Conservation (phyloP, 2,888 invertebrate species). For the Zhuqinia jingwanae region DNA sequence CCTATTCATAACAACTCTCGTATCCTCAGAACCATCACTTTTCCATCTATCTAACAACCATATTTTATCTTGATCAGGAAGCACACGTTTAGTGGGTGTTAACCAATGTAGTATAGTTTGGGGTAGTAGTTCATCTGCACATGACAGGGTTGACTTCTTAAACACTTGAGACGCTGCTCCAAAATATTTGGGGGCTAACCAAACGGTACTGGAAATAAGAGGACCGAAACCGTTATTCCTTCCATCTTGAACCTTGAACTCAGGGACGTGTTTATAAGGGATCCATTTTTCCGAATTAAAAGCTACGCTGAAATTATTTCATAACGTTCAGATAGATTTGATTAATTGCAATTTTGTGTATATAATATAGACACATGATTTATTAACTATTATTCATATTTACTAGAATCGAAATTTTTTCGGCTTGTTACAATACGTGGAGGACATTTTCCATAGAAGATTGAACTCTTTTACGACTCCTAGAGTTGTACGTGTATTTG, state of each 20-base stretch:
- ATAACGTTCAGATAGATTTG: neutral
- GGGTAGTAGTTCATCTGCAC: neutral
- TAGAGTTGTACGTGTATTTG: neutral
- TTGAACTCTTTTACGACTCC: neutral
- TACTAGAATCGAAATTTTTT: slow-evolving; percentile 25
- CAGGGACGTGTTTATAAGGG: neutral
- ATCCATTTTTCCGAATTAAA: neutral
- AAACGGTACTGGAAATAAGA: neutral
- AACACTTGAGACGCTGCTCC: neutral
- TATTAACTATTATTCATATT: no score
- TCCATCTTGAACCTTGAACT: neutral
- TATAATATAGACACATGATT: neutral
- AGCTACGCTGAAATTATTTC: neutral
- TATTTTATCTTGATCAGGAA: neutral
- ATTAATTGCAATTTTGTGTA: neutral
- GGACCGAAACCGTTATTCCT: neutral
- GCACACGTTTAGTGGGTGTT: neutral
- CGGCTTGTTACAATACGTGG: slow-evolving; percentile 8
- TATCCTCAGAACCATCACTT: neutral
- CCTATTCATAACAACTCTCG: neutral
- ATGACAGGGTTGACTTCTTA: neutral
- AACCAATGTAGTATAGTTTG: neutral
- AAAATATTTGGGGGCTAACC: neutral
- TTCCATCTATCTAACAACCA: neutral
- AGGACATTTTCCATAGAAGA: neutral